These are phyloP conservation scores for Struthidea cinerea DNA, from an alignment of 2,113 vertebrate species.

Conservation along the genomic window DNA sequence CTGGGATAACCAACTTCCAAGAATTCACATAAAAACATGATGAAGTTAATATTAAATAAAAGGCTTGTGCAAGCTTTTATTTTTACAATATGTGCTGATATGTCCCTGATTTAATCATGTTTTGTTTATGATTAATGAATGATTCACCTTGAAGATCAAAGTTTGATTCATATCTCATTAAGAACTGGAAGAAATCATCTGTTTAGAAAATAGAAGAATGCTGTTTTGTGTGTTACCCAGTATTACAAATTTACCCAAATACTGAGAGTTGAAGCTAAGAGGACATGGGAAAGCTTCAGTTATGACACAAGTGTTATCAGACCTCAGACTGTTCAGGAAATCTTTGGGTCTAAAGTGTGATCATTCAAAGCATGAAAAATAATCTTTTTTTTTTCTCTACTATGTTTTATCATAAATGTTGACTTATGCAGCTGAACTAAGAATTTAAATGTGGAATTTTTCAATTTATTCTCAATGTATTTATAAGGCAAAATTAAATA, in stretches of 20 bases:
- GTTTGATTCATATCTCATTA: slow-evolving; percentile 80
- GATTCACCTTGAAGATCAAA: slow-evolving; percentile 75
- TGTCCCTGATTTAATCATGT: slow-evolving; percentile 67
- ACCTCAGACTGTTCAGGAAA: not conserved
- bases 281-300: not conserved
- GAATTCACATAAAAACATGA: slow-evolving; percentile 74
- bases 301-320: not conserved
- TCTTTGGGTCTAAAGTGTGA: not conserved
- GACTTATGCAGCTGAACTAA: not conserved
- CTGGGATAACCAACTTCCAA: slow-evolving; percentile 69
- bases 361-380: not conserved
- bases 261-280: not conserved
- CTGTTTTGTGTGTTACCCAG: slow-evolving; percentile 11
- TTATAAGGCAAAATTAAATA: not conserved
- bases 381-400: not conserved
- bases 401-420: not conserved
- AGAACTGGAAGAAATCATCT: slow-evolving; percentile 77
- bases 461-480: not conserved
- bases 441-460: not conserved
- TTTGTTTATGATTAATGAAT: slow-evolving; percentile 80
- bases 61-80: slow-evolving; percentile 68
- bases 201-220: slow-evolving; percentile 63
- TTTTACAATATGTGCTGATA: slow-evolving; percentile 70
- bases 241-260: not conserved
- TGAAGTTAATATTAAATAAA: slow-evolving; percentile 80